Conservation (phyloP, 2,113 vertebrate genomes). For the Ploceus nigricollis region DNA sequence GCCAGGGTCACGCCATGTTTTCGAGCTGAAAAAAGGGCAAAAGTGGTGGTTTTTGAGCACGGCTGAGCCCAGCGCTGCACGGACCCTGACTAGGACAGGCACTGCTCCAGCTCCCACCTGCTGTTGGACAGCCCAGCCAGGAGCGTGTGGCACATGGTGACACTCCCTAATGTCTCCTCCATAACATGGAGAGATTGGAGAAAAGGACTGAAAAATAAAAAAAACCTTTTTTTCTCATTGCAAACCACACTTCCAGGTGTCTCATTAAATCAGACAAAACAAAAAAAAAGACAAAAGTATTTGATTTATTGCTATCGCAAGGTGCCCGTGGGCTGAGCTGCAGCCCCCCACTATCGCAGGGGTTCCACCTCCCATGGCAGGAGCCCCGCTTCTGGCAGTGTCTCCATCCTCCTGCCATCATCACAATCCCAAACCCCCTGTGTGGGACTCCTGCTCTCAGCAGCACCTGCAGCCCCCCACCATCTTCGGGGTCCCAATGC, state of each 20-base stretch:
- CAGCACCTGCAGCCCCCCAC: not conserved
- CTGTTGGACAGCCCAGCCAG: not conserved
- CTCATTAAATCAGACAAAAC: not conserved
- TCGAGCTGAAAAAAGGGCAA: not conserved
- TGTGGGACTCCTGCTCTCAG: no score
- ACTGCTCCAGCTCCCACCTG: not conserved
- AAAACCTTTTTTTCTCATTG: not conserved
- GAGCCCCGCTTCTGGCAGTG: accelerated
- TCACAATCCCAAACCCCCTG: not conserved
- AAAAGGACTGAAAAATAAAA: not conserved
- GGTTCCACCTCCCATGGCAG: not conserved
- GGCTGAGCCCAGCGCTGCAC: accelerated
- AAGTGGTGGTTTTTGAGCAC: accelerated
- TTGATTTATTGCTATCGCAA: not conserved
- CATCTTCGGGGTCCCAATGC: not conserved
- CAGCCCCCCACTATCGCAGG: accelerated
- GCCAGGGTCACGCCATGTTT: accelerated
- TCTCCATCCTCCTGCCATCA: not conserved
- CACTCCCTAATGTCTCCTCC: not conserved
- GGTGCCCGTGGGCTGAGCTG: accelerated
- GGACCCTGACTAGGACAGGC: accelerated
- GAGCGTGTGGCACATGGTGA: accelerated
- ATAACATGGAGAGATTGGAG: accelerated
- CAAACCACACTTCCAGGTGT: not conserved
- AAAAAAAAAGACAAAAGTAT: not conserved